These are phyloP conservation scores for Rotaria magnacalcarata DNA, from an alignment of 2,888 invertebrate species.

Conservation along the genomic window DNA sequence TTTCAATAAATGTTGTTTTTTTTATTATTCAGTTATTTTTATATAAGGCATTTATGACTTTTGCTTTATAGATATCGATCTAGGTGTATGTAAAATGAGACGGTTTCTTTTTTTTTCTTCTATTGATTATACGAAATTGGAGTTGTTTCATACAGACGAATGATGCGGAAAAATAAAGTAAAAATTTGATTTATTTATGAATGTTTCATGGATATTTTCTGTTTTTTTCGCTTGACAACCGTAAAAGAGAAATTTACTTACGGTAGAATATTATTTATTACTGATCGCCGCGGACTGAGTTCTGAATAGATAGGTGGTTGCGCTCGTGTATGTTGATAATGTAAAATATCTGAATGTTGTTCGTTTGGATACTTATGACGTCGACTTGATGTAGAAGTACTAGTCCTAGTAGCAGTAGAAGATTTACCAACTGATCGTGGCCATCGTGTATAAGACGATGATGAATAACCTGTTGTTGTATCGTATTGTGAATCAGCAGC, in stretches of 20 bases:
- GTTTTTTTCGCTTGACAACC: no score
- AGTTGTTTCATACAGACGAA: not conserved
- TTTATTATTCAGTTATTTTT: not conserved
- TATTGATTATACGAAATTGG: not conserved
- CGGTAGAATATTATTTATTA: not conserved
- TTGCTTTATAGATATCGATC: not conserved
- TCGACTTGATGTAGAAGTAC: not conserved
- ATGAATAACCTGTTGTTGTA: not conserved
- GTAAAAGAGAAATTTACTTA: not conserved
- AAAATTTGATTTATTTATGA: no score
- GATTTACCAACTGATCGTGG: not conserved
- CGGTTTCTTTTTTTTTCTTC: not conserved
- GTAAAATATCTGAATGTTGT: not conserved
- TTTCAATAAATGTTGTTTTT: not conserved
- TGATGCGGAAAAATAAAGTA: not conserved
- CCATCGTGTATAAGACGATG: slow-evolving; percentile 13
- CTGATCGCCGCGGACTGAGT: not conserved
- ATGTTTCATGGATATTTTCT: no score
- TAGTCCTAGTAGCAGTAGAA: not conserved
- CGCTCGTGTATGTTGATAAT: not conserved
- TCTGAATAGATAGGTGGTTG: not conserved
- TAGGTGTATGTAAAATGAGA: not conserved
- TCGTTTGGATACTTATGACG: not conserved
- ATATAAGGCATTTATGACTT: not conserved
- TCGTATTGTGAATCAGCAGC: not conserved